A percentile compares a stretch with the other conserved stretches of the same genome.
These are phyloP conservation scores for Heliothis subflexa DNA, from an alignment of 1,140 invertebrate species.

Conservation along the genomic window DNA sequence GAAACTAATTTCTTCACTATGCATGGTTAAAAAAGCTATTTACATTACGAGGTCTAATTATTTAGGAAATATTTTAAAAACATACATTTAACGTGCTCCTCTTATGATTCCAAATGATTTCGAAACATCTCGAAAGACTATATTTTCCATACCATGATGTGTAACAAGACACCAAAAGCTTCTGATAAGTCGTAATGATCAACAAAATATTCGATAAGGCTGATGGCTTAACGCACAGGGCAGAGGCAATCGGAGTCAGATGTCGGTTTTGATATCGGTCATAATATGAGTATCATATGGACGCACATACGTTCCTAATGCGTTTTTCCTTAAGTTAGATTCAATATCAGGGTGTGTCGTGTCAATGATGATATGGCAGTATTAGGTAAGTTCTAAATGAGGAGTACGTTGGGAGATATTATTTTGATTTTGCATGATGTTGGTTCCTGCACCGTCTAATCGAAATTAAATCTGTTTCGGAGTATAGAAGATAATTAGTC, in stretches of 20 bases:
- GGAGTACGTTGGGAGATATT: too few species aligned
- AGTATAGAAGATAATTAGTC: background rate
- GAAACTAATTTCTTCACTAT: too few species aligned
- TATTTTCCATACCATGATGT: background rate
- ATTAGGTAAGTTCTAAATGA: background rate
- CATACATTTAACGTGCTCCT: background rate
- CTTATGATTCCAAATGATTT: slow-evolving; percentile 5
- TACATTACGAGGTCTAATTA: too few species aligned
- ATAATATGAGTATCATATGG: slow-evolving; percentile 2
- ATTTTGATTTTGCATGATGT: too few species aligned
- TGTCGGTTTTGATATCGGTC: slow-evolving; percentile 1
- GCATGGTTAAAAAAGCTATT: too few species aligned
- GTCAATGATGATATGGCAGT: slow-evolving; percentile 21
- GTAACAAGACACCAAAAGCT: background rate
- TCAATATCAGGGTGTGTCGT: slow-evolving; percentile 23
- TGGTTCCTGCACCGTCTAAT: too few species aligned
- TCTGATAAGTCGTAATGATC: slow-evolving; percentile 17
- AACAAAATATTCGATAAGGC: slow-evolving; percentile 13
- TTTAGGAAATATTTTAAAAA: too few species aligned
- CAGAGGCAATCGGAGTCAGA: slow-evolving; percentile 20
- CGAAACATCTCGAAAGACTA: background rate
- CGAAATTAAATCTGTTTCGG: too few species aligned
- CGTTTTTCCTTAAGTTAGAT: slow-evolving; percentile 12
- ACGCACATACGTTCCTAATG: slow-evolving; percentile 13
- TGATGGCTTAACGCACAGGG: slow-evolving; percentile 2